phyloP scores from a whole-genome alignment of 2,888 invertebrate genomes.

The Empis stercorea region DNA sequence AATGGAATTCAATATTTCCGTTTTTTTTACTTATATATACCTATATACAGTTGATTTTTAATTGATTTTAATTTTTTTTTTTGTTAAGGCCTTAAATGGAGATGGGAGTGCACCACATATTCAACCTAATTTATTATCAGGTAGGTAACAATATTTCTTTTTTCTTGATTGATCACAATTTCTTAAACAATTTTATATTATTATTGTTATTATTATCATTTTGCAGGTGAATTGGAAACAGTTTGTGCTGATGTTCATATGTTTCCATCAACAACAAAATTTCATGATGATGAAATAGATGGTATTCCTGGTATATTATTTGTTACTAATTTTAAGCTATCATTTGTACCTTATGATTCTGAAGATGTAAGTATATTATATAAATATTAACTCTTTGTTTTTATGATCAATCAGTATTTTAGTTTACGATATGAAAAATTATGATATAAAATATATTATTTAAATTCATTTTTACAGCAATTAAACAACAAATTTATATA shows the following conservation, averaged over 20 bases:
- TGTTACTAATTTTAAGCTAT: constrained; percentile 85
- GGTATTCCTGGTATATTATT: constrained; percentile 73
- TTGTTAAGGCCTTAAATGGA: background rate
- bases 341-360: constrained; percentile 58
- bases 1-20: too few relatives aligned
- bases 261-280: constrained; percentile 50
- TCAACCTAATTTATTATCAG: constrained; percentile 11
- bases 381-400: too few relatives aligned
- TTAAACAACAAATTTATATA: too few relatives aligned
- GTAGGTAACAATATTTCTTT: too few relatives aligned
- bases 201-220: background rate
- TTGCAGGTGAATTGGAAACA: constrained; percentile 63
- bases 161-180: too few relatives aligned
- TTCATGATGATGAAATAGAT: constrained; percentile 52
- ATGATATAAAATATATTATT: too few relatives aligned
- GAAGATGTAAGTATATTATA: constrained; percentile 11
- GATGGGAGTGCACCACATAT: constrained; percentile 1
- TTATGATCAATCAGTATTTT: too few relatives aligned
- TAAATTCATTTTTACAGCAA: too few relatives aligned
- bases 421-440: too few relatives aligned
- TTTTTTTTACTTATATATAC: too few relatives aligned
- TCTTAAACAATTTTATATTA: background rate
- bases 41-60: background rate
- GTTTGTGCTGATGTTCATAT: constrained; percentile 76
- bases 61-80: background rate